A percentile compares a stretch with the other conserved stretches of the same genome.
These are phyloP conservation scores for Copidosoma floridanum DNA, from an alignment of 1,140 invertebrate species.

Conservation along the genomic window DNA sequence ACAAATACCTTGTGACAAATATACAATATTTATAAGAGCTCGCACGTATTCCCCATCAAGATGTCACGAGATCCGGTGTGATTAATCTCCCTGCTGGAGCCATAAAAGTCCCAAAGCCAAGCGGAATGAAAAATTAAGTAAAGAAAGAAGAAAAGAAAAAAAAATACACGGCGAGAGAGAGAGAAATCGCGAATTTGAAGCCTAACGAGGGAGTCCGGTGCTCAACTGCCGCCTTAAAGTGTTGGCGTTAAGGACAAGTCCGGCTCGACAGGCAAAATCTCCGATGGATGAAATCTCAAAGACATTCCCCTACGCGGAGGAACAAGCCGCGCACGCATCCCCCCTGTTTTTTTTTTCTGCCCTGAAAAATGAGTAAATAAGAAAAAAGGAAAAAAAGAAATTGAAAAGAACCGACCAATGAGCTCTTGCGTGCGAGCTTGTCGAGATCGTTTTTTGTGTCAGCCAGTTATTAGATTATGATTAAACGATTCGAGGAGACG, in stretches of 20 bases:
- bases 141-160: too few relatives aligned
- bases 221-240: neutral
- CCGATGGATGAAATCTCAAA: constrained; percentile 43
- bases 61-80: too few relatives aligned
- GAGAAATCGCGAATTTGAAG: constrained; percentile 13
- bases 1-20: too few relatives aligned
- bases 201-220: neutral
- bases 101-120: too few relatives aligned
- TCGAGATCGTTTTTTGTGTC: constrained; percentile 54
- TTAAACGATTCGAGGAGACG: constrained; percentile 57
- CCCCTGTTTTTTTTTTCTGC: too few relatives aligned
- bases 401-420: constrained; percentile 24
- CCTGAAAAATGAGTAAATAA: neutral
- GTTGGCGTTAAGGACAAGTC: constrained; percentile 39
- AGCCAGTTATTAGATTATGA: constrained; percentile 58
- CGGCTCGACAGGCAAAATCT: constrained; percentile 21
- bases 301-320: constrained; percentile 39
- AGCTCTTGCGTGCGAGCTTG: constrained; percentile 33
- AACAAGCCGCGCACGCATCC: too few relatives aligned
- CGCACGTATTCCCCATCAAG: too few relatives aligned
- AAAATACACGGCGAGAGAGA: too few relatives aligned
- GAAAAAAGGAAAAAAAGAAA: constrained; percentile 15
- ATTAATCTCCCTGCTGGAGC: too few relatives aligned
- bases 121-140: too few relatives aligned
- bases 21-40: too few relatives aligned